Percentiles rank a stretch among this genome's conserved stretches.
phyloP scores from a whole-genome alignment of 2,113 vertebrate genomes.

The Ciconia stormi region DNA sequence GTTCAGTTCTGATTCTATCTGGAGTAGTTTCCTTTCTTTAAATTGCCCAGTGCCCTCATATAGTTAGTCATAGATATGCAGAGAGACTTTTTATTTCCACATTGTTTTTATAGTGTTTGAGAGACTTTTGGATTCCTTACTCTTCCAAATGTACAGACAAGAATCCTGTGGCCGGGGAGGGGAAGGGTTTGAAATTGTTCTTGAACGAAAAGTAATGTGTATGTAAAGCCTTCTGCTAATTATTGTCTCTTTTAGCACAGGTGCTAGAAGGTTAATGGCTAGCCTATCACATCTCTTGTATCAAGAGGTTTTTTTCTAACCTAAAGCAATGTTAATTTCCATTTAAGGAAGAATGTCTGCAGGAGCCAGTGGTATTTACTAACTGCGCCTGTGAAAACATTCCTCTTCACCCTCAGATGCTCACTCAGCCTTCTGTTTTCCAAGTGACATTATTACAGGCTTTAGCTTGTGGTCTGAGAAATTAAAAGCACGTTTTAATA shows the following conservation, averaged over 20 bases:
- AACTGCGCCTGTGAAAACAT: constrained; percentile 79
- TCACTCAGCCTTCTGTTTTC: constrained; percentile 75
- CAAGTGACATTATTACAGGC: constrained; percentile 73
- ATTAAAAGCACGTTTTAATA: constrained; percentile 72
- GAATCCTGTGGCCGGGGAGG: neutral
- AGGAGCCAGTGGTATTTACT: constrained; percentile 76
- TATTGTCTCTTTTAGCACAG: neutral
- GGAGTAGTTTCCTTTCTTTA: neutral
- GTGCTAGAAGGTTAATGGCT: constrained; percentile 51
- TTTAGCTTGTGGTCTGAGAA: constrained; percentile 72
- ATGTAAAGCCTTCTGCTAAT: neutral
- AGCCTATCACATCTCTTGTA: constrained; percentile 21
- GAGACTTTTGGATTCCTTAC: neutral
- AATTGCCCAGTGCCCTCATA: neutral
- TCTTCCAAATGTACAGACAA: neutral
- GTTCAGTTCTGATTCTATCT: constrained; percentile 50
- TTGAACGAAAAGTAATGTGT: neutral
- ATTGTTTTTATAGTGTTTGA: neutral
- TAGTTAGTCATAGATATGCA: neutral
- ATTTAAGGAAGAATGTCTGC: constrained; percentile 76
- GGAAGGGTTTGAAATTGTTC: neutral
- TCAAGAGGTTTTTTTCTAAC: constrained; percentile 27
- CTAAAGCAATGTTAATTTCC: constrained; percentile 66
- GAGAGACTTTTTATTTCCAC: neutral
- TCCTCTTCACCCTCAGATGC: constrained; percentile 77